These are phyloP conservation scores for Cephus pygmeus DNA, from an alignment of 2,888 invertebrate genomes.

Conservation along the genomic window DNA sequence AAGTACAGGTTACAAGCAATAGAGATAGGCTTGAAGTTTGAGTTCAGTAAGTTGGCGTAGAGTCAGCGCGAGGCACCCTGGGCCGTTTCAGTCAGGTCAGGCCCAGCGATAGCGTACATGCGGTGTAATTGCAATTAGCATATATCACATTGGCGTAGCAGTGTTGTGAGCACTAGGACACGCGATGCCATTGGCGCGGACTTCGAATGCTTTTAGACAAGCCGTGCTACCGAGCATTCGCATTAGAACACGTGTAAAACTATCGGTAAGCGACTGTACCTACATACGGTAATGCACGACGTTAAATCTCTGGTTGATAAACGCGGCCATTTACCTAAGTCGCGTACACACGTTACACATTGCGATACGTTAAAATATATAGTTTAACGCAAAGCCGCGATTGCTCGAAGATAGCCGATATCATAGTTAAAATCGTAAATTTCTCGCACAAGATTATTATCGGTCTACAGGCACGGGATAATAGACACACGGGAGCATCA, in stretches of 20 bases:
- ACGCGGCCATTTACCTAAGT: not conserved
- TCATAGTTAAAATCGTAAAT: not conserved
- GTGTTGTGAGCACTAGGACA: constrained; percentile 32
- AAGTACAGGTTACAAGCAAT: not conserved
- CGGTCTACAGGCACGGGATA: not conserved
- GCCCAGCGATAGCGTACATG: constrained; percentile 39
- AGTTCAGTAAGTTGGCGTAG: constrained; percentile 25
- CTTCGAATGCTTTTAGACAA: not conserved
- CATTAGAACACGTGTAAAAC: not conserved
- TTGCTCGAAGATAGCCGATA: not conserved
- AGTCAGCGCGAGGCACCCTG: constrained; percentile 41
- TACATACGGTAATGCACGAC: not conserved
- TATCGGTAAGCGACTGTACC: not conserved
- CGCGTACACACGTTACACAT: not conserved
- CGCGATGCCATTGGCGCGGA: constrained; percentile 47
- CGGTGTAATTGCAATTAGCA: constrained; percentile 62
- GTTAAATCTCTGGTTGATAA: not conserved
- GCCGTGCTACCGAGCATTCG: not conserved
- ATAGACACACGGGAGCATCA: not conserved
- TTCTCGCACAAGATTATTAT: not conserved
- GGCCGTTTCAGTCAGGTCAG: constrained; percentile 36
- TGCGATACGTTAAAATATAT: not conserved
- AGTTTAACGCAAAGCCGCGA: not conserved
- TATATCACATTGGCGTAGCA: constrained; percentile 55
- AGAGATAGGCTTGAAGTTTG: not conserved